Percentiles rank a stretch among this genome's conserved stretches.
Conservation (phyloP, 2,888 invertebrate species). For the Eupeodes luniger region DNA sequence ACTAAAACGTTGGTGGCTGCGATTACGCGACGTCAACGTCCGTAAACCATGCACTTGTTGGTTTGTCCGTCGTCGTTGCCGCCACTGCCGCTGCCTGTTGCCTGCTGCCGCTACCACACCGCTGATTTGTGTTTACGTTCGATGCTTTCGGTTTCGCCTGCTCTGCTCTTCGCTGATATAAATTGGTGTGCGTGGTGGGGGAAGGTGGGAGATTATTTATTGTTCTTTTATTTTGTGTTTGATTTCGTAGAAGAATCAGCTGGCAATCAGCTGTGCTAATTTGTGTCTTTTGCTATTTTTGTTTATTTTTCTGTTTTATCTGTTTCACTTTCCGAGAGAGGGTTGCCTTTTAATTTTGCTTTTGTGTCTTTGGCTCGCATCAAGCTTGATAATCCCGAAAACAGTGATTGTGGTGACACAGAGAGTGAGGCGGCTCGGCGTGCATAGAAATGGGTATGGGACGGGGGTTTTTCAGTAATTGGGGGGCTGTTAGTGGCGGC, state of each 20-base stretch:
- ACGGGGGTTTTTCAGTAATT: not conserved
- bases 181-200: not conserved
- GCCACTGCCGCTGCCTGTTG: not conserved
- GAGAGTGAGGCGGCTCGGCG: not conserved
- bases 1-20: not conserved
- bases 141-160: constrained; percentile 8
- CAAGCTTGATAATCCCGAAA: constrained; percentile 22
- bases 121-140: constrained; percentile 13
- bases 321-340: constrained; percentile 25
- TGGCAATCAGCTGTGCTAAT: constrained; percentile 37
- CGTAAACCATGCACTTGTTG: constrained; percentile 27
- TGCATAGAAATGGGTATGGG: not conserved
- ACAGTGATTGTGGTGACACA: constrained; percentile 3
- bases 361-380: not conserved
- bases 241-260: constrained; percentile 28
- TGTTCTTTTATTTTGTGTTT: constrained; percentile 1
- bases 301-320: not conserved
- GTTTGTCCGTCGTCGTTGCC: not conserved
- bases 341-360: not conserved
- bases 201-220: not conserved
- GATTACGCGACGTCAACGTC: not conserved
- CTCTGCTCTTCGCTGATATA: not conserved
- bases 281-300: constrained; percentile 19
- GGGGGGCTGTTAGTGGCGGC: not conserved
- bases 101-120: too few relatives aligned